Percentiles rank a stretch among this genome's conserved stretches.
Conservation (phyloP, 2,113 vertebrate species). For the Chaenocephalus aceratus region DNA sequence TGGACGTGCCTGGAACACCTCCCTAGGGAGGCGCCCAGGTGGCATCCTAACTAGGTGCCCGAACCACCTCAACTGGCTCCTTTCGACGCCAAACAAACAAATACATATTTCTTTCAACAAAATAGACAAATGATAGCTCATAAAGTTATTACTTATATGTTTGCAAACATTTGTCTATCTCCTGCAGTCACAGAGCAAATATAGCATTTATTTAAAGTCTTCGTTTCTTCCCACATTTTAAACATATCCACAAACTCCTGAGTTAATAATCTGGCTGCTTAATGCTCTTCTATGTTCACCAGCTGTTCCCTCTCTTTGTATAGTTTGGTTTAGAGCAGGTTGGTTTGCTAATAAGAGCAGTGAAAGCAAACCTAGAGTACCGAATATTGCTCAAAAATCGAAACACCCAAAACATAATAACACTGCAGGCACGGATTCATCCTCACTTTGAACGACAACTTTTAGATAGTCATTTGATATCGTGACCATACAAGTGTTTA, state of each 20-base stretch:
- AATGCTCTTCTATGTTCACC: too few relatives aligned
- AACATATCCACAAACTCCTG: not conserved
- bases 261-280: too few relatives aligned
- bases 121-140: not conserved
- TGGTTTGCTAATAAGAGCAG: not conserved
- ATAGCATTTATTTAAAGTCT: not conserved
- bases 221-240: too few relatives aligned
- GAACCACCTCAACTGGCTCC: too few relatives aligned
- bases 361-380: not conserved
- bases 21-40: too few relatives aligned
- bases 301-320: not conserved
- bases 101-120: too few relatives aligned
- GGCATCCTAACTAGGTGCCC: too few relatives aligned
- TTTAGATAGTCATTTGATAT: not conserved
- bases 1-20: too few relatives aligned
- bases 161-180: not conserved
- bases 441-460: not conserved
- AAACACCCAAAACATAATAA: not conserved
- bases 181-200: not conserved
- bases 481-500: not conserved
- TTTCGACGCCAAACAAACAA: too few relatives aligned
- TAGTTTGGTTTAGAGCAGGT: not conserved
- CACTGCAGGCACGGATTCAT: not conserved
- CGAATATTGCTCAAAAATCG: not conserved
- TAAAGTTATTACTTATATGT: not conserved